Base-by-base conservation (phyloP, 2,113 vertebrate genomes). In the Brachyistius frenatus region DNA sequence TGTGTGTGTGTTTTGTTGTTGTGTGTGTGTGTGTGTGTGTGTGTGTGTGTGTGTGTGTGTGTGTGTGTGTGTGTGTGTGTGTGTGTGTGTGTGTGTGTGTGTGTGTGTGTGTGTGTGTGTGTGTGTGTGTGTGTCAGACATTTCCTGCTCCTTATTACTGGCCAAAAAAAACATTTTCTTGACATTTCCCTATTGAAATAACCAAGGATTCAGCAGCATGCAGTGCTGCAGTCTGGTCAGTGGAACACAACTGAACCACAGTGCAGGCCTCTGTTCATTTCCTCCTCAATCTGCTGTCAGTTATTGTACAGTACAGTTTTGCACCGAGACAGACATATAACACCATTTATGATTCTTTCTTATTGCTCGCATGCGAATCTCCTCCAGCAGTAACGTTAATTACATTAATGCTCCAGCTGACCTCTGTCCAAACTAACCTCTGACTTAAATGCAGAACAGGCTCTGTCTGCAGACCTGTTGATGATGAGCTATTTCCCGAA, bases 131-230 rank as follows among this genome's bases (percentile, higher is more conserved):
- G 57, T 64, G 5, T 72, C 54, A 47, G 63, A 69, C 49, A 32
- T 66, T 85, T 86, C 67, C 85, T 78, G 80, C 58, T 89, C 49
- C 87, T 89, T 58, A 80, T 87, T 76, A 14, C 6, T 0, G 32
- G 82, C 92, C 91, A 93, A 92, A 88, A 77, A 67, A 65, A 92
- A 93, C 76, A 78, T 87, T 83, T 58, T 80, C 60, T 81, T 86
- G 81, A 73, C 74, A 76, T 84, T 62, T 66, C 71, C 73, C 44
- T 47, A 36, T 69, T 77, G 79, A 78, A 88, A 87, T 77, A 84
- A 82, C 86, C 86, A 68, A 73, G 35, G 72, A 49, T 91, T 33
- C 81, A 79, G 87, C 75, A 83, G 77, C 53, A n/a, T 16, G 37
- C 58, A 36, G 44, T 1, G 7, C 46, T 63, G 35, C 7, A 7